Base-by-base conservation (phyloP, 2,888 invertebrate genomes). In the Eucera pruinosa region DNA sequence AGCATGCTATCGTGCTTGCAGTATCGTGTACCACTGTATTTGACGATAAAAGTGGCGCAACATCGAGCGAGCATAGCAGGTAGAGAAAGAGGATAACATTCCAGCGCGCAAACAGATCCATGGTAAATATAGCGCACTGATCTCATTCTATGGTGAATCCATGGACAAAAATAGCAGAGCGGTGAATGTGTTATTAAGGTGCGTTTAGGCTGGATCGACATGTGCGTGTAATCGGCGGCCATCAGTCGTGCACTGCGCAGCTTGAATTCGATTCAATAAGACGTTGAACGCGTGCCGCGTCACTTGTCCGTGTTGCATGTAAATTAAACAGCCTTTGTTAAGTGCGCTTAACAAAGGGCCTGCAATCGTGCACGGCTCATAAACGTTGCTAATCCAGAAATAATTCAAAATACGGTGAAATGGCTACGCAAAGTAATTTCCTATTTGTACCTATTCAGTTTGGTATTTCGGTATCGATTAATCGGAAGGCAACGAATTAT, bases 71-170 rank as follows among this genome's bases (percentile, higher is more conserved):
- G 48, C 27, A 30, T 11, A 2, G 30, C 27, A 48, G 36, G 18
- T 27, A 33, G 18, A 20, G 36, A 15, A 13, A 18, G 50, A 43
- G 60, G 48, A 58, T 58, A 58, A 65, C 75, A 75, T 77, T 77
- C 77, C 77, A 69, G 64, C 23, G 69, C 30, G 69, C 30, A 76
- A 71, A 71, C 66, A 75, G 70, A 52, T 41, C 71, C 20, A 66
- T 71, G 81, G 85, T 89, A 89, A 89, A 89, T 88, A 89, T 89
- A 89, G 88, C 86, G 84, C 85, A 85, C 89, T 89, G 89, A 89
- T 89, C 88, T 89, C 89, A 89, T 89, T 89, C 87, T 86, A 80
- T 78, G 85, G 82, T 86, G 89, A 89, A 89, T 89, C 86, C 84
- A 80, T 77, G 60, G 86, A 82, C 88, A 83, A 86, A 88, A 89